Evolutionary conservation across 2,797 vertebrate genomes (phyloP).

Genomic region (Sparidentex hasta): DNA sequence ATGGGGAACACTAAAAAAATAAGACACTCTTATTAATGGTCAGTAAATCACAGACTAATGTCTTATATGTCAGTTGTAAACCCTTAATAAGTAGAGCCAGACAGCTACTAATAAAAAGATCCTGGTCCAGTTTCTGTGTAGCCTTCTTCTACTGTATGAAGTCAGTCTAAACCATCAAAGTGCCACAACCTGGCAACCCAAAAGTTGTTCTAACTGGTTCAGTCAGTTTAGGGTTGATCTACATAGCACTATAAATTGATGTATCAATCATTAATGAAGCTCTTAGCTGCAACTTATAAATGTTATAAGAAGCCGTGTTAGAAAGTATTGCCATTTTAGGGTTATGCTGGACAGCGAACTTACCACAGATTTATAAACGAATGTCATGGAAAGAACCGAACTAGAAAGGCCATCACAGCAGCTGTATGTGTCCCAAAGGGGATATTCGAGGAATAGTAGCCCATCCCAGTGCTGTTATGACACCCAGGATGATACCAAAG

Average conservation of each 20-base stretch:
- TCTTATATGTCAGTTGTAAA: background rate
- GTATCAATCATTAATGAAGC: background rate
- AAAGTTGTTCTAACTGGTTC: background rate
- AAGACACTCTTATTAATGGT: background rate
- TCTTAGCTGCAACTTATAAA: background rate
- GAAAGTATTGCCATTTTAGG: background rate
- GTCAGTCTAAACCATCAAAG: background rate
- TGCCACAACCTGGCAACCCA: constrained; percentile 10
- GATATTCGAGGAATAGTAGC: constrained; percentile 19
- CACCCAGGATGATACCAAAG: constrained; percentile 31
- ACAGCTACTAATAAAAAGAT: background rate
- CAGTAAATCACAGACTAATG: background rate
- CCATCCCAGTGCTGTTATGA: constrained; percentile 20
- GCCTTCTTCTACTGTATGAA: background rate
- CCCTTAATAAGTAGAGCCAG: background rate
- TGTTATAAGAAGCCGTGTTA: background rate
- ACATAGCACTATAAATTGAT: background rate
- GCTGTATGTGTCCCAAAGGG: constrained; percentile 20
- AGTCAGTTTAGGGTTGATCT: background rate
- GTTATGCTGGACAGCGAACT: background rate
- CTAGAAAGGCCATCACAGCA: constrained; percentile 8
- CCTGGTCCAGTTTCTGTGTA: background rate
- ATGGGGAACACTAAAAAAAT: background rate
- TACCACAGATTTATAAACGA: constrained; percentile 3
- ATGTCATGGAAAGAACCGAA: constrained; percentile 21